A percentile compares a stretch with the other conserved stretches of the same genome.
These are phyloP conservation scores for Muntiacus muntjak DNA, from an alignment of 2,113 vertebrate genomes.

Conservation along the genomic window DNA sequence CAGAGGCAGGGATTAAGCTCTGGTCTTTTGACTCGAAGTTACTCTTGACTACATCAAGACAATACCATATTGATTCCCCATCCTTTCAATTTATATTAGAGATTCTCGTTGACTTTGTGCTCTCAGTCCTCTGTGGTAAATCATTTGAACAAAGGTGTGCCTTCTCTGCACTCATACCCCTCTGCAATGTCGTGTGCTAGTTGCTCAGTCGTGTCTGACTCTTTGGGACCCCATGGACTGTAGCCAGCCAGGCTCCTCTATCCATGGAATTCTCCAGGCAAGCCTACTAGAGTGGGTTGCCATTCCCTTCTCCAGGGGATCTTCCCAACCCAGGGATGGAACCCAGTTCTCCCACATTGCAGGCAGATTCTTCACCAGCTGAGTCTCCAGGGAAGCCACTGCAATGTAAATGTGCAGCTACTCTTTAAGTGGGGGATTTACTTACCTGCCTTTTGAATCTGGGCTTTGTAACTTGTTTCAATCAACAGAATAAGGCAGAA, in stretches of 20 bases:
- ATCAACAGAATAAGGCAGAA: neutral
- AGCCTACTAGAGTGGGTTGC: neutral
- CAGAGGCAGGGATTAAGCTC: conserved; percentile 10
- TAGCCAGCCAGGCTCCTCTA: neutral
- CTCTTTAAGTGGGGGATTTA: neutral
- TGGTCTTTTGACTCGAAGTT: conserved; percentile 11
- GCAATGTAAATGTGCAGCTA: neutral
- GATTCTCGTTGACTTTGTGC: neutral
- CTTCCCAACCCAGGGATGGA: neutral
- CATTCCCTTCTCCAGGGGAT: neutral
- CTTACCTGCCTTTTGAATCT: neutral
- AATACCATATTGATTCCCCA: conserved; percentile 40
- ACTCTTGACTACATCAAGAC: neutral
- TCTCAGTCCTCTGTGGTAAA: neutral
- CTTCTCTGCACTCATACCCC: neutral
- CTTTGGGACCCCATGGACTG: neutral
- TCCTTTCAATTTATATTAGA: conserved; percentile 29
- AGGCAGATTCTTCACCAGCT: neutral
- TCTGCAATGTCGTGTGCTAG: neutral
- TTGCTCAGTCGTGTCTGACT: neutral
- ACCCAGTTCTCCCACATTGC: neutral
- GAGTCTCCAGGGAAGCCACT: neutral
- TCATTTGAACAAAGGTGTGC: neutral
- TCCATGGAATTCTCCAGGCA: neutral
- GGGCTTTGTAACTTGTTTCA: neutral